Evolutionary conservation across 2,113 vertebrate species (phyloP).

Genomic region (Triplophysa dalaica): DNA sequence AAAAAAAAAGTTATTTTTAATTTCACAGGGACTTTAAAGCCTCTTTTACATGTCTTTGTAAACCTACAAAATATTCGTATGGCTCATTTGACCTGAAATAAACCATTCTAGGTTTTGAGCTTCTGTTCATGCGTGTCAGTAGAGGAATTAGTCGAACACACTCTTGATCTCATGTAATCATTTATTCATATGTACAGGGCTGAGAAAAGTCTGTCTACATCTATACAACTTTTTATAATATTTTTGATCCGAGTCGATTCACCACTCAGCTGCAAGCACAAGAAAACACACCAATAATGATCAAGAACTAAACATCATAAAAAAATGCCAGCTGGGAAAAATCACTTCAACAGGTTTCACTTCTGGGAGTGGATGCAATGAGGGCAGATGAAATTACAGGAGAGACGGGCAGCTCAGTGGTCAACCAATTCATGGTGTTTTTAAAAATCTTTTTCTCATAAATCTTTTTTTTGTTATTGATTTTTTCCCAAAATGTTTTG

Average conservation of each 20-base stretch:
- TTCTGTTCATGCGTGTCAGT: not conserved
- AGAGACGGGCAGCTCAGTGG: conserved; percentile 72
- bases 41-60: too few species aligned
- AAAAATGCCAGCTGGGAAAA: conserved; percentile 58
- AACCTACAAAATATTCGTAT: too few species aligned
- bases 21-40: too few species aligned
- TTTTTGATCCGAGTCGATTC: conserved; percentile 66
- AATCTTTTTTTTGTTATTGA: conserved; percentile 60
- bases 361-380: conserved; percentile 50
- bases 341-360: conserved; percentile 62
- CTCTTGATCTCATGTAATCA: conserved; percentile 75
- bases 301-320: conserved; percentile 63
- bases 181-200: conserved; percentile 81
- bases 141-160: conserved; percentile 37
- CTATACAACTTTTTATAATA: conserved; percentile 80
- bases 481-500: conserved; percentile 63
- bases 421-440: conserved; percentile 68
- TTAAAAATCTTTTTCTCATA: conserved; percentile 60
- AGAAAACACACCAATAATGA: conserved; percentile 70
- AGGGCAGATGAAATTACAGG: conserved; percentile 60
- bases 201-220: conserved; percentile 79
- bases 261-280: conserved; percentile 74
- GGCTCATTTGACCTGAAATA: too few species aligned
- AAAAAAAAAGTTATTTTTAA: too few species aligned
- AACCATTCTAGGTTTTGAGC: not conserved